Evolutionary conservation across 1,140 invertebrate genomes (phyloP), one percentile per base, ranked within the genome.

Genomic region (Drosophila triauraria): DNA sequence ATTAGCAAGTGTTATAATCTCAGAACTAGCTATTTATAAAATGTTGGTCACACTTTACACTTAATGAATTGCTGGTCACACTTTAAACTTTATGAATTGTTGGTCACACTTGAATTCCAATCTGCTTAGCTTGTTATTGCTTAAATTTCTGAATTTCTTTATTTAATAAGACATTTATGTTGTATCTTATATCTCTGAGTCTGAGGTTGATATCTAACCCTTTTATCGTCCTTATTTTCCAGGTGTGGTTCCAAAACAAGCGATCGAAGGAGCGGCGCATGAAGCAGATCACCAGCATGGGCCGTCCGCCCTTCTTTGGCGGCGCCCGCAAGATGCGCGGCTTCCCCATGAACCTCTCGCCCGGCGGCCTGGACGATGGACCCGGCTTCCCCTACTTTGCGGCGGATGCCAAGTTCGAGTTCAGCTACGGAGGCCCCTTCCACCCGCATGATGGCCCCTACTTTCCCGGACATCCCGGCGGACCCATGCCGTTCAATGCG

Each of bases 221-320:
- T 4, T 13, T 38, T 0, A 13, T 40, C 10, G 5, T 17, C 2
- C 17, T 32, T 32, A 13, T 44, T 27, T 75, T 91, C 42, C 94
- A 99, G 99, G 99, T 99, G 63, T 99, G 99, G 99, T 99, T 99
- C 94, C 99, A 99, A 95, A 99, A 99, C 94, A 99, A 99, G 91
- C 95, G 99, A 70, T 99, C 98, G 82, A 99, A 99, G 94, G 84
- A 99, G 94, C 95, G 99, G 70, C 96, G 98, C 78, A 95, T 98
- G 91, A 98, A 98, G 91, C 97, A 98, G 92, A 95, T 98, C 79
- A 98, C 97, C 58, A 97, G 97, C 64, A 97, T 98, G 97, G 98
- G 98, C 84, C 94, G 97, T 42, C 96, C 96, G 46, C 97, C 97
- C 15, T 98, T 98, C 94, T 97, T 97, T 94, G 96, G 96, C 30